Evolutionary conservation across 1,140 invertebrate genomes (phyloP).

Genomic region (Metaphire vulgaris): DNA sequence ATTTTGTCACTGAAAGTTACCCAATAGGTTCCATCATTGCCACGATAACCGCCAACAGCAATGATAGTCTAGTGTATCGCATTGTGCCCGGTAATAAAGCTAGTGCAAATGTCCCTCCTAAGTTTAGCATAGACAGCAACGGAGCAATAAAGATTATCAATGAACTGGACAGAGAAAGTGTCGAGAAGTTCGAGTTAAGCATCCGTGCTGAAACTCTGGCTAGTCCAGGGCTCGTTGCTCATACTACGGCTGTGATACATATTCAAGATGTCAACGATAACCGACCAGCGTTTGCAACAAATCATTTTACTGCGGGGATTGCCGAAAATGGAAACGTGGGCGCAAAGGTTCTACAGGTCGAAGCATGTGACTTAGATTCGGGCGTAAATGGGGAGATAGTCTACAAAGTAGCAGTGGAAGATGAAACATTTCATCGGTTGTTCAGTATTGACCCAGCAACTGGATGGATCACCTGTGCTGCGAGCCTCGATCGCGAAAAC

Average conservation of each 20-base stretch:
- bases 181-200: slow-evolving; percentile 66
- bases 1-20: slow-evolving; percentile 73
- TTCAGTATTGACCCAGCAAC: slow-evolving; percentile 71
- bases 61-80: slow-evolving; percentile 56
- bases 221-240: slow-evolving; percentile 61
- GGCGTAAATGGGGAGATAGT: slow-evolving; percentile 38
- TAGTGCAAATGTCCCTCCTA: slow-evolving; percentile 40
- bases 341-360: slow-evolving; percentile 61
- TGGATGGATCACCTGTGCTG: slow-evolving; percentile 41
- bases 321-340: slow-evolving; percentile 60
- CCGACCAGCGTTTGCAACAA: background rate
- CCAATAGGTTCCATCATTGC: slow-evolving; percentile 54
- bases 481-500: slow-evolving; percentile 42
- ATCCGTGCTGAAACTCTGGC: slow-evolving; percentile 69
- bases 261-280: slow-evolving; percentile 1
- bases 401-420: slow-evolving; percentile 53
- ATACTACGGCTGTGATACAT: background rate
- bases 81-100: slow-evolving; percentile 59
- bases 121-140: slow-evolving; percentile 66
- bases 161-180: slow-evolving; percentile 68
- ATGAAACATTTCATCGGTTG: slow-evolving; percentile 55
- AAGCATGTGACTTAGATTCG: slow-evolving; percentile 64
- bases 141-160: slow-evolving; percentile 67
- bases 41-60: slow-evolving; percentile 41
- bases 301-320: background rate